Conservation (phyloP, 2,888 invertebrate species). For the Incurvaria masculella region DNA sequence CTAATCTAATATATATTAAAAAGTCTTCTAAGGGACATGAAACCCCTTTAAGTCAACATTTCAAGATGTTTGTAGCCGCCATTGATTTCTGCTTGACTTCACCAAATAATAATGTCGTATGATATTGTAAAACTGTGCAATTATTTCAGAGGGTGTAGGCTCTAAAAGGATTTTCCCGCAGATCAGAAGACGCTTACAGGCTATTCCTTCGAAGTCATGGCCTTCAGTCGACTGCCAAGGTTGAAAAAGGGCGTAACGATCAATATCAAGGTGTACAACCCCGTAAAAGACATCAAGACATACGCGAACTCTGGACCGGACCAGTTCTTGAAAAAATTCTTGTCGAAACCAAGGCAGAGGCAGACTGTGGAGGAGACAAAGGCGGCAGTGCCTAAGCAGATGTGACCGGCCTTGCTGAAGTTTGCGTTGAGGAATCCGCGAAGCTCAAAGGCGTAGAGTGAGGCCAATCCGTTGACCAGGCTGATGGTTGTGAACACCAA, state of each 20-base stretch:
- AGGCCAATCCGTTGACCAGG: constrained; percentile 29
- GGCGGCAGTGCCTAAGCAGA: constrained; percentile 27
- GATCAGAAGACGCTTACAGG: too few relatives aligned
- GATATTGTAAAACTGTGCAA: too few relatives aligned
- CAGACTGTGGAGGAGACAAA: constrained; percentile 23
- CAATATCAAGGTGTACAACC: constrained; percentile 22
- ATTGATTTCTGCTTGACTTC: too few relatives aligned
- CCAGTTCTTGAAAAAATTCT: constrained; percentile 23
- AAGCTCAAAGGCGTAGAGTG: constrained; percentile 30
- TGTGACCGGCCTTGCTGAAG: constrained; percentile 26
- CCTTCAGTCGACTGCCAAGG: neutral
- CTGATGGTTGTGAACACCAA: constrained; percentile 30
- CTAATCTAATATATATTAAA: too few relatives aligned
- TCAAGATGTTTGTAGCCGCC: too few relatives aligned
- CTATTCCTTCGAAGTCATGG: neutral
- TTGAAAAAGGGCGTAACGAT: constrained; percentile 25
- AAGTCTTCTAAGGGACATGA: too few relatives aligned
- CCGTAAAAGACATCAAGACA: constrained; percentile 25
- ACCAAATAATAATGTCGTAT: too few relatives aligned
- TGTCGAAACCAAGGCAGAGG: constrained; percentile 33
- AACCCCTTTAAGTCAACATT: too few relatives aligned
- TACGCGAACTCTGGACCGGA: constrained; percentile 19
- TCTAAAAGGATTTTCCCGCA: too few relatives aligned
- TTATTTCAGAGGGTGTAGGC: too few relatives aligned
- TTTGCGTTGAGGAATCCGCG: constrained; percentile 21